phyloP scores from a whole-genome alignment of 2,797 vertebrate genomes.

The Rhinatrema bivittatum region DNA sequence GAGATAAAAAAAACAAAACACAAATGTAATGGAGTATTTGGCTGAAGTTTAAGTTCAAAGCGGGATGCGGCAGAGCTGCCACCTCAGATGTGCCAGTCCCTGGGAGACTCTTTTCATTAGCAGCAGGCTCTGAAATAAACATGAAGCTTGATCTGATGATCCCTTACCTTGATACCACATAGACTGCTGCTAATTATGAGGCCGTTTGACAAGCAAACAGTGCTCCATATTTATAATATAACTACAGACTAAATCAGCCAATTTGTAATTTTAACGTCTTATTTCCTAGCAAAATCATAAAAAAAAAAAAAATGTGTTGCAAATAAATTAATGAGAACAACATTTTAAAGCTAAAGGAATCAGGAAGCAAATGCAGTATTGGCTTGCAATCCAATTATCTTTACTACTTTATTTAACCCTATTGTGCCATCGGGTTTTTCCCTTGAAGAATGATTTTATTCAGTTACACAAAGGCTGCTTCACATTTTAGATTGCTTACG shows the following conservation, averaged over 20 bases:
- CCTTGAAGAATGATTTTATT: too few relatives aligned
- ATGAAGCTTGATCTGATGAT: slow-evolving; percentile 33
- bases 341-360: slow-evolving; percentile 20
- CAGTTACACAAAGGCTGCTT: too few relatives aligned
- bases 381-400: slow-evolving; percentile 19
- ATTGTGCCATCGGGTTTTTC: slow-evolving; percentile 22
- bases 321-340: slow-evolving; percentile 26
- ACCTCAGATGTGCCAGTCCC: slow-evolving; percentile 30
- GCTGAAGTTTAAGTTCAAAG: slow-evolving; percentile 34
- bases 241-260: slow-evolving; percentile 33
- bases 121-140: slow-evolving; percentile 29
- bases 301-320: slow-evolving; percentile 15
- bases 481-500: too few relatives aligned
- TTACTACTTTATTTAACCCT: slow-evolving; percentile 19
- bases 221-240: slow-evolving; percentile 26
- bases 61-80: slow-evolving; percentile 18
- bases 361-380: slow-evolving; percentile 8
- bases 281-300: slow-evolving; percentile 24
- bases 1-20: slow-evolving; percentile 26
- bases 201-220: slow-evolving; percentile 32
- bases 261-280: slow-evolving; percentile 31
- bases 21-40: slow-evolving; percentile 25
- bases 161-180: slow-evolving; percentile 29
- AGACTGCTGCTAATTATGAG: slow-evolving; percentile 31
- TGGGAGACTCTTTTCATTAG: slow-evolving; percentile 38